Base-by-base conservation (phyloP, 1,140 invertebrate genomes). In the Probaryconus sp. region DNA sequence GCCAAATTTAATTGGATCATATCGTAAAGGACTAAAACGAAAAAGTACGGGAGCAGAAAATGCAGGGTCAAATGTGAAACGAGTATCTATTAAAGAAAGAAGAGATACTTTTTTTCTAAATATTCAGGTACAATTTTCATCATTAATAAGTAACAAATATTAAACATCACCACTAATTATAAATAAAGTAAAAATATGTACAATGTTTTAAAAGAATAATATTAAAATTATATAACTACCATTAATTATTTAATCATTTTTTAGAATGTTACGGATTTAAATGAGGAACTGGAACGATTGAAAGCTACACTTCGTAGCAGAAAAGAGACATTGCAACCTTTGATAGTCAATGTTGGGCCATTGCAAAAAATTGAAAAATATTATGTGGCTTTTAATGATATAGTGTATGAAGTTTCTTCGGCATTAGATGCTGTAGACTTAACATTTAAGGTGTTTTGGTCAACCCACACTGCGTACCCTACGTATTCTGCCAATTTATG, bases 321-420 rank as follows among this genome's bases (percentile, higher is more conserved):
- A 45, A 40, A 31, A 3, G 31, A 67, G 5, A 67, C 63, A 1
- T 33, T 67, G 0, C 63, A 67, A 17, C 63, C 63, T 2, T 7
- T 67, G 1, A 37, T 67, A 5, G 35, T 43, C 2, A 26, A 47
- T 4, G 35, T 42, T 24, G 50, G 63, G 1, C 33, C 31, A 30
- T 6, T 33, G 0, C 0, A 13, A 13, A 16, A 37, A 5, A 43
- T 56, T 16, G 31, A 47, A 35, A 14, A 9, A 24, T 45, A 14
- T 21, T 65, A 38, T 42, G 61, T 55, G 7, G 10, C 55, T 9
- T 5, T 56, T 0, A 48, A 67, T 38, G 63, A 67, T 20, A 9
- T 47, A 2, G 21, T 40, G 7, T 67, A 55, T 16, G 11, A 20
- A n/a, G 30, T 18, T 1, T 1, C 51, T n/a, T n/a, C 13, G 14